These are phyloP conservation scores for Cynopterus brachyotis DNA, from an alignment of 2,113 vertebrate genomes.

Conservation along the genomic window DNA sequence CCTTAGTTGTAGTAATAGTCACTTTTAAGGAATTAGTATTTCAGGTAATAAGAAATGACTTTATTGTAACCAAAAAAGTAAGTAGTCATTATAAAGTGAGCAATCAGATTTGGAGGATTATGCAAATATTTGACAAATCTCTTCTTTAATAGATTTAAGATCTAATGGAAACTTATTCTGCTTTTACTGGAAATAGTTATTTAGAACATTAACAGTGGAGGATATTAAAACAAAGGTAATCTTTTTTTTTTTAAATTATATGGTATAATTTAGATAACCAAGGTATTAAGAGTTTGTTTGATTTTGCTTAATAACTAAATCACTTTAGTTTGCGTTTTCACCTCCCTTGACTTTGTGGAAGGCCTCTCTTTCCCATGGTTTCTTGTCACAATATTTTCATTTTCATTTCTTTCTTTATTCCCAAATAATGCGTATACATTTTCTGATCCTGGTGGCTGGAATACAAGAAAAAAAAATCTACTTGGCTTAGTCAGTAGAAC, in stretches of 20 bases:
- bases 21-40: not conserved
- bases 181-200: not conserved
- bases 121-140: not conserved
- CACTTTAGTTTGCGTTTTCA: not conserved
- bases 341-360: not conserved
- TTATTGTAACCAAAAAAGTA: not conserved
- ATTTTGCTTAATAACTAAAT: not conserved
- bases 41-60: not conserved
- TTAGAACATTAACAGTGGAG: not conserved
- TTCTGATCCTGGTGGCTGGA: not conserved
- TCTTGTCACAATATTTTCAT: not conserved
- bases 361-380: not conserved
- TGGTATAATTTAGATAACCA: not conserved
- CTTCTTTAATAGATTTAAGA: not conserved
- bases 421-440: not conserved
- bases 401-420: not conserved
- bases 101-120: not conserved
- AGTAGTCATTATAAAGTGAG: not conserved
- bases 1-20: not conserved
- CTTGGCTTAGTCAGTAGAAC: not conserved
- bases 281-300: not conserved
- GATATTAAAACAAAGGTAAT: not conserved
- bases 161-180: not conserved
- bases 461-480: not conserved
- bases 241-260: not conserved